Evolutionary conservation across 2,888 invertebrate species (phyloP).

Genomic region (Eurytoma californica): DNA sequence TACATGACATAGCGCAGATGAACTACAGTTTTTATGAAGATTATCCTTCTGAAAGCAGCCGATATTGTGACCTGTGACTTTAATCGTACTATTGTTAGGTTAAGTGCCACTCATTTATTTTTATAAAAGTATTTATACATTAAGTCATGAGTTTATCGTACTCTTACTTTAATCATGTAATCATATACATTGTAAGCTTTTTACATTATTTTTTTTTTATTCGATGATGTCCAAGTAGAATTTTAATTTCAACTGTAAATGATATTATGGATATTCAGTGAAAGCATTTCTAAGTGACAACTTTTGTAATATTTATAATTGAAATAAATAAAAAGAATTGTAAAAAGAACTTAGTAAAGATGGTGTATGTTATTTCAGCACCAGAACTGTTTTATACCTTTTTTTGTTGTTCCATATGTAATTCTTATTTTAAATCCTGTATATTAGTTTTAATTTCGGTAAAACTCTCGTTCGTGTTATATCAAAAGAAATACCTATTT

Average conservation of each 20-base stretch:
- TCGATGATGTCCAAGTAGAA: conserved; percentile 43
- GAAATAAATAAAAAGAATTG: conserved; percentile 50
- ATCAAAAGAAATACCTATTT: too few relatives aligned
- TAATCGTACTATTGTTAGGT: conserved; percentile 51
- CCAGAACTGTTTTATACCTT: too few relatives aligned
- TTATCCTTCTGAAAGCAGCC: conserved; percentile 30
- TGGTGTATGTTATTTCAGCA: too few relatives aligned
- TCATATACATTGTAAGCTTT: conserved; percentile 43
- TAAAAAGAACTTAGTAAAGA: neutral
- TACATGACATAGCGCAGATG: conserved; percentile 36
- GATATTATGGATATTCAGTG: conserved; percentile 49
- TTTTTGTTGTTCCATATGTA: too few relatives aligned
- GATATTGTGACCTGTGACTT: conserved; percentile 56
- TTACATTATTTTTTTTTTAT: conserved; percentile 50
- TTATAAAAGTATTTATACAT: conserved; percentile 53
- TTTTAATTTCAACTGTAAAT: conserved; percentile 53
- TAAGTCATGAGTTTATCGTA: conserved; percentile 47
- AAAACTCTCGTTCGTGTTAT: too few relatives aligned
- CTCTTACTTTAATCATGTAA: conserved; percentile 53
- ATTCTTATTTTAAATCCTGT: too few relatives aligned
- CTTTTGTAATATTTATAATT: conserved; percentile 54
- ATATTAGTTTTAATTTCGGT: too few relatives aligned
- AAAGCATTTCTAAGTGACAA: conserved; percentile 52
- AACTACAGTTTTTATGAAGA: conserved; percentile 56
- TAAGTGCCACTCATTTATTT: conserved; percentile 54